Evolutionary conservation across 2,888 invertebrate species (phyloP).

Genomic region (Mythimna vitellina): DNA sequence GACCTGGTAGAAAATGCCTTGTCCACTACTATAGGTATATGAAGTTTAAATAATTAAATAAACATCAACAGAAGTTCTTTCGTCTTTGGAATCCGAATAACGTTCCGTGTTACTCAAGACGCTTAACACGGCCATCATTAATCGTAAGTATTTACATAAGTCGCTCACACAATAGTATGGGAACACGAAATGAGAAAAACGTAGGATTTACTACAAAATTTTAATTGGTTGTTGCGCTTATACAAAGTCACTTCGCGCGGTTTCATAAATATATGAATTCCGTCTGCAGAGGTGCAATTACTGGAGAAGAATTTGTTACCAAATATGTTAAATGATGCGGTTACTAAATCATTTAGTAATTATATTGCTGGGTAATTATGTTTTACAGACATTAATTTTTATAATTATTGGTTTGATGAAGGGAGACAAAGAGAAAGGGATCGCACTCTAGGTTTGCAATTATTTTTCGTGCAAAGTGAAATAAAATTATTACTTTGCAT

Average conservation of each 20-base stretch:
- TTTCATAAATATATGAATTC: constrained; percentile 59
- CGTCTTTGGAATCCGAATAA: constrained; percentile 39
- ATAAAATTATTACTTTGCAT: neutral
- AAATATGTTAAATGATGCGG: constrained; percentile 52
- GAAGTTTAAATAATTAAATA: too few species aligned
- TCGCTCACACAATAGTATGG: constrained; percentile 71
- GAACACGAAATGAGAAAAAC: constrained; percentile 67
- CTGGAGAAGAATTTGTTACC: constrained; percentile 57
- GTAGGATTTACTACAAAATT: constrained; percentile 63
- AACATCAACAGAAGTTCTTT: constrained; percentile 26
- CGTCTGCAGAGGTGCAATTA: constrained; percentile 40
- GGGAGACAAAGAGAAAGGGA: constrained; percentile 8
- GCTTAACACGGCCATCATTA: constrained; percentile 65
- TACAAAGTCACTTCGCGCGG: constrained; percentile 56
- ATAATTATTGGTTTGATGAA: constrained; percentile 26
- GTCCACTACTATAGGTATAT: too few species aligned
- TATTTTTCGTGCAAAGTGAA: neutral
- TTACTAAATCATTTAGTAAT: constrained; percentile 56
- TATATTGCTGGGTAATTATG: constrained; percentile 38
- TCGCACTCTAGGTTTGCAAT: neutral
- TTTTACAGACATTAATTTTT: constrained; percentile 34
- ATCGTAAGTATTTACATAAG: constrained; percentile 77
- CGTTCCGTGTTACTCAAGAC: constrained; percentile 67
- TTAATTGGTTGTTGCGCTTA: constrained; percentile 63
- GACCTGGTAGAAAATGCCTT: too few species aligned